phyloP scores from a whole-genome alignment of 2,797 vertebrate species.

The Phalloptychus januarius region DNA sequence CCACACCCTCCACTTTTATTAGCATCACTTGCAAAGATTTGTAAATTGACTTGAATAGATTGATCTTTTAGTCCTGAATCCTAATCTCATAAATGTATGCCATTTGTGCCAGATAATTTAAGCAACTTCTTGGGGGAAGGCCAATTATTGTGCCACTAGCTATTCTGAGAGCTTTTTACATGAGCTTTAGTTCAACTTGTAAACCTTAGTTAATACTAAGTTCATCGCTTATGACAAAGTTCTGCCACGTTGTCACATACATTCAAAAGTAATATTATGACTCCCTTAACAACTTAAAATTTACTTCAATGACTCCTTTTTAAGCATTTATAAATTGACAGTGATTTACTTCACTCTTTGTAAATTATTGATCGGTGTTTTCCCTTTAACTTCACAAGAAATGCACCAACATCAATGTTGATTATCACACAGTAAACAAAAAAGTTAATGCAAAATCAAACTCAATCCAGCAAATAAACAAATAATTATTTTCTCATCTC shows the following conservation, averaged over 20 bases:
- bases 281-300: background rate
- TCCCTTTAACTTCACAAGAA: background rate
- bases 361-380: background rate
- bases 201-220: background rate
- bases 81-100: background rate
- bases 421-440: background rate
- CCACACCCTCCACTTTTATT: background rate
- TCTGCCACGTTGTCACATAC: background rate
- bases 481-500: conserved; percentile 29
- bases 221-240: background rate
- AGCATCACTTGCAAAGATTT: background rate
- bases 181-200: background rate
- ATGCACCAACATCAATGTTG: background rate
- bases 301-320: background rate
- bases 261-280: background rate
- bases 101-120: background rate
- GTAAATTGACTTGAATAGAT: background rate
- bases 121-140: background rate
- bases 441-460: background rate
- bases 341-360: background rate
- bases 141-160: background rate
- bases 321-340: background rate
- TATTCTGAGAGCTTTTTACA: background rate
- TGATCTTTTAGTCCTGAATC: background rate
- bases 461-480: conserved; percentile 32